These are phyloP conservation scores for Musca domestica DNA, from an alignment of 1,140 invertebrate species.

Conservation along the genomic window DNA sequence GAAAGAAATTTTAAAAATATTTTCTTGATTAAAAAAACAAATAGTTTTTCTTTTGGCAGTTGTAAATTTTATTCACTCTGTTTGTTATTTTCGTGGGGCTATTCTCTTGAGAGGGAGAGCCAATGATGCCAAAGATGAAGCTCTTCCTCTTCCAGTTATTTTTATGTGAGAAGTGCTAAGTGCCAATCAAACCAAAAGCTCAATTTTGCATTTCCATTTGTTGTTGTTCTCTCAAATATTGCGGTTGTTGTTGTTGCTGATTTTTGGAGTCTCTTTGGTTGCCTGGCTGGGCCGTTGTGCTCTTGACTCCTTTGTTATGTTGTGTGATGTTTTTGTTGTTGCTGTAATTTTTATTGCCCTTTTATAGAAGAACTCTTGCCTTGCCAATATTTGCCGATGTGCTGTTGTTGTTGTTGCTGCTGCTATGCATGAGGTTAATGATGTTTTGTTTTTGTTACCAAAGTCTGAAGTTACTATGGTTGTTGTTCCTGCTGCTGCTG, in stretches of 20 bases:
- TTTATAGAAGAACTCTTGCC: no score
- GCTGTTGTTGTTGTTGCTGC: no score
- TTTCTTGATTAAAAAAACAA: no score
- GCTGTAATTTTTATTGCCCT: no score
- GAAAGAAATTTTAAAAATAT: background rate
- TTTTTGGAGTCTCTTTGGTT: background rate
- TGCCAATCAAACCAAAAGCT: no score
- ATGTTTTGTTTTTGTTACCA: no score
- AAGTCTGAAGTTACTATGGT: no score
- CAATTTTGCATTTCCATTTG: background rate
- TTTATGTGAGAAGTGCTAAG: background rate
- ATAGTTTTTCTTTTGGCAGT: background rate
- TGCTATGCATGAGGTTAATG: no score
- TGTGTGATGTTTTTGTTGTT: no score
- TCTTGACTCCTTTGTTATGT: no score
- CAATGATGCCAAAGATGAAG: background rate
- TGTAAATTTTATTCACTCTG: background rate
- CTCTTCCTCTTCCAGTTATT: background rate
- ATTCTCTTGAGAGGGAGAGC: background rate
- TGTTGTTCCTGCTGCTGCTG: no score
- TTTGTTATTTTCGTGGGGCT: background rate
- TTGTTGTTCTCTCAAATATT: background rate
- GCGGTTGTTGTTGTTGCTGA: background rate
- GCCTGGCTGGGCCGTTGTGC: background rate
- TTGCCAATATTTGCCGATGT: no score